Evolutionary conservation across 2,113 vertebrate species (phyloP), one percentile per base, ranked within the genome.

Genomic region (Oryzias melastigma): DNA sequence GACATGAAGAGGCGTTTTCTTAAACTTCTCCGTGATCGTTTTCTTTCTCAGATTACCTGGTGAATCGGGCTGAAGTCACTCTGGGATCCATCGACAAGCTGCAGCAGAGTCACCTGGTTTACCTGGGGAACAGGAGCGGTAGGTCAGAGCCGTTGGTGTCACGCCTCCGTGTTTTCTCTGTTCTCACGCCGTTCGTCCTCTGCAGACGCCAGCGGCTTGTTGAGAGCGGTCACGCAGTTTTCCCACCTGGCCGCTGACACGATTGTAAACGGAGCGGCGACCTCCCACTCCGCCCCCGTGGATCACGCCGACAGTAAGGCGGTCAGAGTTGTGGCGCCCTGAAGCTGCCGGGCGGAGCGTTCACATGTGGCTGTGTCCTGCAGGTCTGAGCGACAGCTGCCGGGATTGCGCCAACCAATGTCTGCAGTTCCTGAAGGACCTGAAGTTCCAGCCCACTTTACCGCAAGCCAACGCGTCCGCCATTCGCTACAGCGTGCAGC

Each of bases 261-360:
- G 47, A 94, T 98, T 3, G 62, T 94, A 19, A 94, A 97, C 0
- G 94, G 94, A 47, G 92, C 93, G 0, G 90, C 92, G 0, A 92
- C 94, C 3, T 94, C 94, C 2, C 94, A 97, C 25, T 81, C 91
- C 16, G 94, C 93, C 45, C 94, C 94, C 0, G 87, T 92, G 1
- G 95, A 98, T 81, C 91, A 95, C 0, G 95, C 95, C 0, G 95
- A 98, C 80, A 57, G 96, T 98, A 78, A 93, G 95, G 92, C 52
- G 27, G 22, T 35, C 35, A 35, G 35, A 35, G 29, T 35, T 10
- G 29, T 10, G 35, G 35, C 35, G 27, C 35, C 35, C 35, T 35
- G 35, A 35, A 35, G 35, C 35, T 12, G 27, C 8, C 35, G 35
- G 35, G 35, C 35, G 2, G 13, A 17, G 18, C 16, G 3, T 24